A percentile compares a stretch with the other conserved stretches of the same genome.
Evolutionary conservation across 1,140 invertebrate species (phyloP).

Genomic region (Eueides isabella): DNA sequence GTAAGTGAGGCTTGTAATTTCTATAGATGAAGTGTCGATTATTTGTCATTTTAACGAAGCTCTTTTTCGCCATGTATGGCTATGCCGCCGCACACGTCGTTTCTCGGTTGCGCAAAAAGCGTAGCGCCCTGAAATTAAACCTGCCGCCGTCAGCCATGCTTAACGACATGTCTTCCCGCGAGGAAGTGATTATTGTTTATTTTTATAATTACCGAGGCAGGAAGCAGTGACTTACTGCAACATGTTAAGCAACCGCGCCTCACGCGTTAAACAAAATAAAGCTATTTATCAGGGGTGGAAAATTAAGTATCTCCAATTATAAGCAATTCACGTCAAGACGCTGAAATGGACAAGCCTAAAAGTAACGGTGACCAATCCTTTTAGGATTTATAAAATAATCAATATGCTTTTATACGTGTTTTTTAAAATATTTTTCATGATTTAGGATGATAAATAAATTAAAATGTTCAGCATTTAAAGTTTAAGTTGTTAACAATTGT

Average conservation of each 20-base stretch:
- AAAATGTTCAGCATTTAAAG: too few relatives aligned
- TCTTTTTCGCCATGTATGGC: constrained; percentile 52
- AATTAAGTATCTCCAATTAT: constrained; percentile 54
- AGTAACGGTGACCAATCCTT: background rate
- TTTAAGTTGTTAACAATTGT: too few relatives aligned
- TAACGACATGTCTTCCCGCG: constrained; percentile 60
- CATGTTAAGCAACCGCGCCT: constrained; percentile 47
- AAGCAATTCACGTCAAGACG: constrained; percentile 47
- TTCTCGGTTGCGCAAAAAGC: constrained; percentile 51
- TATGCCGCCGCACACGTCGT: constrained; percentile 57
- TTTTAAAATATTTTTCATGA: background rate
- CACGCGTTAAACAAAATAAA: constrained; percentile 62
- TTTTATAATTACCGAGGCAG: constrained; percentile 72
- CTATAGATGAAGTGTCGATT: constrained; percentile 55
- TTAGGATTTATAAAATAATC: constrained; percentile 17
- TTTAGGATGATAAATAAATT: too few relatives aligned
- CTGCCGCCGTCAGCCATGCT: constrained; percentile 37
- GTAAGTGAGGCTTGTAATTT: constrained; percentile 40
- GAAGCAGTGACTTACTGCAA: constrained; percentile 54
- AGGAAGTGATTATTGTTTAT: constrained; percentile 81
- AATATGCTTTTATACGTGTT: background rate
- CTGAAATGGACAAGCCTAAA: background rate
- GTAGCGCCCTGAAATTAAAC: constrained; percentile 63
- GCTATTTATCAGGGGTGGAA: constrained; percentile 59
- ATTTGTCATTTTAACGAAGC: constrained; percentile 45